Evolutionary conservation across 2,888 invertebrate genomes (phyloP), one percentile per base, ranked within the genome.

Genomic region (Furcula furcula): DNA sequence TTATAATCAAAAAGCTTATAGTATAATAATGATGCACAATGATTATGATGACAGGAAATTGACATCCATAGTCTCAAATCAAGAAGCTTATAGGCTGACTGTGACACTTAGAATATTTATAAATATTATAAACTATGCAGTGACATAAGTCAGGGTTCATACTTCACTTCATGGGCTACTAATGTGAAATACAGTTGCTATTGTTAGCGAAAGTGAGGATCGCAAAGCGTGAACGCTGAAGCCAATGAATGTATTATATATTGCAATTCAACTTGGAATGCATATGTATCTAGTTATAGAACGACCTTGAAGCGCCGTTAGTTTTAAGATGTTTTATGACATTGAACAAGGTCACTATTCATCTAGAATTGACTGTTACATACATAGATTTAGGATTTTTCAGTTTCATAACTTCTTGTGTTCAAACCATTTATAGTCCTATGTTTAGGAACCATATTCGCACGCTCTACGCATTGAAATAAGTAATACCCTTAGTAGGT

Each of bases 261-360:
- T 40, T 35, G 34, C 32, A 46, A 52, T 48, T 27, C 48, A 47
- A 52, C 14, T 26, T 26, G 26, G 53, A 58, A 57, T 48, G 46
- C 46, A 52, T 55, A 51, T 46, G 53, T 51, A 49, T 55, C 62
- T 71, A 67, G 67, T 62, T 69, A 50, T 70, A 76, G 70, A 54
- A 36, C 34, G 62, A 55, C 80, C 80, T 83, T 81, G 79, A 61
- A 55, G 51, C 57, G 61, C 54, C 54, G 61, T 69, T 70, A 76
- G 65, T 62, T 66, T 66, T 60, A 58, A 51, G 56, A 54, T 46
- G 42, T 52, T 39, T 37, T 42, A 46, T 79, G 81, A 79, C 84
- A 76, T 80, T 81, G 78, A 51, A 56, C 69, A 80, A 83, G 81
- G 83, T 80, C 75, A 54, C 42, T 46, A 47, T 50, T 64, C 65